Evolutionary conservation across 2,797 vertebrate species (phyloP).

Genomic region (Onychomys torridus): DNA sequence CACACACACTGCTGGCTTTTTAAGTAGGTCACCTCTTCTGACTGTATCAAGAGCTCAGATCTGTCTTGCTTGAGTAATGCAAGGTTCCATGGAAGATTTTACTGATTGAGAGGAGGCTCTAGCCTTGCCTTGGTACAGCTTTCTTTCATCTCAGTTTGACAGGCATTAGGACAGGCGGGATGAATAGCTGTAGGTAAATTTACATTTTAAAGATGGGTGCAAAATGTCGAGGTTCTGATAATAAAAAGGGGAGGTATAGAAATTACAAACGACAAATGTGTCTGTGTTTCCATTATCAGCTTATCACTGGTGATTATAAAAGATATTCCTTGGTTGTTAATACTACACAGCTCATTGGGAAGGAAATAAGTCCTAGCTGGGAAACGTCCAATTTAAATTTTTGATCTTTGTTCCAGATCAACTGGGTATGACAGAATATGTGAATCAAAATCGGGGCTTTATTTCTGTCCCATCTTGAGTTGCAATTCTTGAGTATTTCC

Average conservation of each 20-base stretch:
- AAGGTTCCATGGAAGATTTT: slow-evolving; percentile 83
- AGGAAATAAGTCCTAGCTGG: slow-evolving; percentile 43
- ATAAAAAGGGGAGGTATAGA: slow-evolving; percentile 53
- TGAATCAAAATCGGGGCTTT: slow-evolving; percentile 55
- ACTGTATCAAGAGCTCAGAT: slow-evolving; percentile 80
- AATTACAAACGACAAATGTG: slow-evolving; percentile 74
- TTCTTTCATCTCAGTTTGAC: slow-evolving; percentile 81
- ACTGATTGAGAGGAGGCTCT: slow-evolving; percentile 73
- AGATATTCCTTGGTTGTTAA: slow-evolving; percentile 30
- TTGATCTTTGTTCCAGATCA: slow-evolving; percentile 30
- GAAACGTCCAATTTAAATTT: slow-evolving; percentile 50
- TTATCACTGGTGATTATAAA: slow-evolving; percentile 62
- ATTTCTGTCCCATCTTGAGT: slow-evolving; percentile 28
- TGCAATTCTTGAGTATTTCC: slow-evolving; percentile 57
- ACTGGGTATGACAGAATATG: slow-evolving; percentile 25
- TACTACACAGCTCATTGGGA: neutral
- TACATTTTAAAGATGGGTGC: slow-evolving; percentile 78
- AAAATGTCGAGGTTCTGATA: slow-evolving; percentile 51
- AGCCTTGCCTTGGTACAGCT: slow-evolving; percentile 63
- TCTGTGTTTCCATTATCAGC: slow-evolving; percentile 70
- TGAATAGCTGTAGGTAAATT: slow-evolving; percentile 76
- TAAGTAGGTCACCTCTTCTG: slow-evolving; percentile 88
- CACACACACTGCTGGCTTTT: slow-evolving; percentile 80
- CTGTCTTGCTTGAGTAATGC: slow-evolving; percentile 84
- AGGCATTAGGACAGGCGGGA: slow-evolving; percentile 71